Percentiles rank a stretch among this genome's conserved stretches.
These are phyloP conservation scores for Coendou prehensilis DNA, from an alignment of 2,797 vertebrate genomes.

Conservation along the genomic window DNA sequence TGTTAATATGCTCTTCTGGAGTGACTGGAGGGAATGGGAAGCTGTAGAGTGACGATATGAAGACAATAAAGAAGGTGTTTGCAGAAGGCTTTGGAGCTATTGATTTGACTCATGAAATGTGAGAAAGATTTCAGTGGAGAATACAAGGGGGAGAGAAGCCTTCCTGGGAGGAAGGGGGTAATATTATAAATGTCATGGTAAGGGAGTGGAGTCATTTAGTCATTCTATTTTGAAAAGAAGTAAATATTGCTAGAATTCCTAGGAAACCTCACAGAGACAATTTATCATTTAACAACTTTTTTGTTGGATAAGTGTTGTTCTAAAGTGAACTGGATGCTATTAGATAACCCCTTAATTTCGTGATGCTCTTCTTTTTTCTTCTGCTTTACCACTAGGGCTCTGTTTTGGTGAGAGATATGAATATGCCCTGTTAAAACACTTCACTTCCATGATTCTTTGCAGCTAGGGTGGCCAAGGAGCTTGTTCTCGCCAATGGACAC, in stretches of 20 bases:
- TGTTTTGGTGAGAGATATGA: neutral
- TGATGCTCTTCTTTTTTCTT: neutral
- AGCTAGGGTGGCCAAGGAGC: neutral
- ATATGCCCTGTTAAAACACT: neutral
- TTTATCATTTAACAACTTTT: neutral
- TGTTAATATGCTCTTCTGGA: neutral
- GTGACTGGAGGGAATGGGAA: neutral
- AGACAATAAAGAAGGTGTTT: neutral
- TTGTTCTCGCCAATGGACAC: neutral
- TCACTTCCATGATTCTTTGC: neutral
- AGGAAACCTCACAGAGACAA: neutral
- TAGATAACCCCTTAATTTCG: neutral
- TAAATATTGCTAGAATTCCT: neutral
- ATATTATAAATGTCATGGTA: neutral
- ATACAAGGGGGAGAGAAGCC: neutral
- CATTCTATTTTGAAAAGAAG: neutral
- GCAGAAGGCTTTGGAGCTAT: neutral
- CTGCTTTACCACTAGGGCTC: neutral
- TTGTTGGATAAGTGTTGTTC: neutral
- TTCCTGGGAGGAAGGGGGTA: neutral
- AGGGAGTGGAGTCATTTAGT: neutral
- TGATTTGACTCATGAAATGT: conserved; percentile 11
- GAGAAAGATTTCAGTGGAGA: neutral
- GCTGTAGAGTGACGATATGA: neutral
- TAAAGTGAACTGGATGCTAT: neutral